Percentiles rank a stretch among this genome's conserved stretches.
phyloP scores from a whole-genome alignment of 92 coral and sea anemone species.

The Umimayanthus kanabou region DNA sequence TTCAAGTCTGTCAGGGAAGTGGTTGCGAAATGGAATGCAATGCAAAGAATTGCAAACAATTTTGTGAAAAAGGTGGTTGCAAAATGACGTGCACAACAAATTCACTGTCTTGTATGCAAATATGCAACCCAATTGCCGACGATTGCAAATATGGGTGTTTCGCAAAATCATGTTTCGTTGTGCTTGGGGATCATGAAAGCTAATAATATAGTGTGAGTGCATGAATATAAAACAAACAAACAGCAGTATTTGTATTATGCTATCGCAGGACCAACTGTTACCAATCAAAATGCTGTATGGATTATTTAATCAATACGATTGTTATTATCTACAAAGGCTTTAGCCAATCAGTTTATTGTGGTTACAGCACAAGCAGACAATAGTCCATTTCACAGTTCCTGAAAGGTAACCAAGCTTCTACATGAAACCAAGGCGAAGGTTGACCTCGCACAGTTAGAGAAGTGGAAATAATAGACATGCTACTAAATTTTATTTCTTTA shows the following conservation, averaged over 20 bases:
- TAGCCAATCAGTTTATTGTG: too few species aligned
- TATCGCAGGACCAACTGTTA: not conserved
- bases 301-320: not conserved
- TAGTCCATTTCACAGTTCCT: too few species aligned
- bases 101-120: constrained; percentile 16
- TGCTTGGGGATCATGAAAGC: not conserved
- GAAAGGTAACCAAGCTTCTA: too few species aligned
- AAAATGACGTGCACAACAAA: constrained; percentile 42
- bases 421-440: too few species aligned
- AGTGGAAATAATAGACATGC: too few species aligned
- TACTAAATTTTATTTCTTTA: too few species aligned
- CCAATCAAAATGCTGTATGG: not conserved
- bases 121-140: constrained; percentile 19
- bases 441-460: too few species aligned
- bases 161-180: constrained; percentile 33
- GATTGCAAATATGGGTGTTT: constrained; percentile 23
- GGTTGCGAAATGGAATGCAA: constrained; percentile 41
- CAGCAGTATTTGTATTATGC: not conserved
- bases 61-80: constrained; percentile 33
- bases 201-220: too few species aligned
- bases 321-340: too few species aligned
- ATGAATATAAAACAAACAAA: not conserved
- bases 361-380: too few species aligned
- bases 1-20: constrained; percentile 27
- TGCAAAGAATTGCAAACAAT: constrained; percentile 31